phyloP scores from a whole-genome alignment of 2,113 vertebrate species.

The Oncorhynchus tshawytscha region DNA sequence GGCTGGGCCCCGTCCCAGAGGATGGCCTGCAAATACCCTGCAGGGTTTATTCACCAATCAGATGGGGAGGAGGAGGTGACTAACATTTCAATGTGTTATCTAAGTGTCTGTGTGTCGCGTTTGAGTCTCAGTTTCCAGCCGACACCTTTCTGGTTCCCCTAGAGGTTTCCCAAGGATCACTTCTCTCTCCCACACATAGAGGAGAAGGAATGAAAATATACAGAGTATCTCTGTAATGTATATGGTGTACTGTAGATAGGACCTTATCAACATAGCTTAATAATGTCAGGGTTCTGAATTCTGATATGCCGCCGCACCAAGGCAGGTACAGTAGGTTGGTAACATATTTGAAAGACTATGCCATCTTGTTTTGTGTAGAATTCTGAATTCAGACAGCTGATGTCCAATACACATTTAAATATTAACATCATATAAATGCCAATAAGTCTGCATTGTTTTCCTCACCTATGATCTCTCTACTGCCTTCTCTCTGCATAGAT shows the following conservation, averaged over 20 bases:
- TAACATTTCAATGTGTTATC: constrained; percentile 14
- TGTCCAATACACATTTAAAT: too few species aligned
- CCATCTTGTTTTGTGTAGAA: background rate
- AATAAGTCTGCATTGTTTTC: too few species aligned
- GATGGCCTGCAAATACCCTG: constrained; percentile 17
- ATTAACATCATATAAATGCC: too few species aligned
- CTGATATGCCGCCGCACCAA: background rate
- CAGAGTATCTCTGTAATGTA: background rate
- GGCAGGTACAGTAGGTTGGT: background rate
- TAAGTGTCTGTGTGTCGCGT: background rate
- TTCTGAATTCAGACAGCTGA: too few species aligned
- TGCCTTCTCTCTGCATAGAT: too few species aligned
- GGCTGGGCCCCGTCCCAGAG: background rate
- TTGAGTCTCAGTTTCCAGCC: constrained; percentile 14
- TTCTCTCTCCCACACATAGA: background rate
- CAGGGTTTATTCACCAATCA: constrained; percentile 31
- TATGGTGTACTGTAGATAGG: background rate
- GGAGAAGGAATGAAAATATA: background rate
- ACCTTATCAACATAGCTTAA: background rate
- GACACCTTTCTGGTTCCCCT: constrained; percentile 18
- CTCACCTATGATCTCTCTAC: too few species aligned
- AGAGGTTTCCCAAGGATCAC: background rate
- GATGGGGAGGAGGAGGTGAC: constrained; percentile 1
- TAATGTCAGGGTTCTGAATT: background rate
- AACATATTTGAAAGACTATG: background rate